phyloP scores from a whole-genome alignment of 2,113 vertebrate species.

The Antigone vipio region DNA sequence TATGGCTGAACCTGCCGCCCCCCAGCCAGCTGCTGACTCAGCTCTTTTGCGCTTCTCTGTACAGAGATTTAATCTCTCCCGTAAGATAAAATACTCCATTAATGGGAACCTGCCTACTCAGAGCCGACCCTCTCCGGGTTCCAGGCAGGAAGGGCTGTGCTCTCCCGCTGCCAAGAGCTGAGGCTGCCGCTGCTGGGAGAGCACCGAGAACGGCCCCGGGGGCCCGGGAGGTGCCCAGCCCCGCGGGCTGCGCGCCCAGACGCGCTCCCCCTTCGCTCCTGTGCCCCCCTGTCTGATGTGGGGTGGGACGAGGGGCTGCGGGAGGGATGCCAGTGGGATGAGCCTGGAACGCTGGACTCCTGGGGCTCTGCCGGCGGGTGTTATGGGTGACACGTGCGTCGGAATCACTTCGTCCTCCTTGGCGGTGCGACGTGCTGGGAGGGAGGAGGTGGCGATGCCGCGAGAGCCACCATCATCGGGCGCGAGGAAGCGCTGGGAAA shows the following conservation, averaged over 20 bases:
- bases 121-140: not conserved
- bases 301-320: not conserved
- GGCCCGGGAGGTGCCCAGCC: not conserved
- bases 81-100: not conserved
- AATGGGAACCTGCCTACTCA: not conserved
- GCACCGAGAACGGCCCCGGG: accelerated
- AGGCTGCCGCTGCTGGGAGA: not conserved
- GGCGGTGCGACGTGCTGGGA: accelerated
- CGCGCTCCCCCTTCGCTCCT: accelerated
- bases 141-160: not conserved
- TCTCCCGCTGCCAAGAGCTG: not conserved
- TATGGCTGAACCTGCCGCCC: not conserved
- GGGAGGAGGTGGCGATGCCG: not conserved
- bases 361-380: accelerated
- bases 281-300: accelerated
- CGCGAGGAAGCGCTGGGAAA: accelerated
- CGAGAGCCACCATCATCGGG: accelerated
- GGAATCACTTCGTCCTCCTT: not conserved
- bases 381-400: accelerated
- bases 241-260: accelerated
- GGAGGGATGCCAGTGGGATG: not conserved
- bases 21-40: constrained; percentile 32
- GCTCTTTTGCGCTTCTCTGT: not conserved
- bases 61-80: not conserved
- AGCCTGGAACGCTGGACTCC: not conserved